Evolutionary conservation across 1,140 invertebrate species (phyloP).

Genomic region (Tetramorium parvispinum): DNA sequence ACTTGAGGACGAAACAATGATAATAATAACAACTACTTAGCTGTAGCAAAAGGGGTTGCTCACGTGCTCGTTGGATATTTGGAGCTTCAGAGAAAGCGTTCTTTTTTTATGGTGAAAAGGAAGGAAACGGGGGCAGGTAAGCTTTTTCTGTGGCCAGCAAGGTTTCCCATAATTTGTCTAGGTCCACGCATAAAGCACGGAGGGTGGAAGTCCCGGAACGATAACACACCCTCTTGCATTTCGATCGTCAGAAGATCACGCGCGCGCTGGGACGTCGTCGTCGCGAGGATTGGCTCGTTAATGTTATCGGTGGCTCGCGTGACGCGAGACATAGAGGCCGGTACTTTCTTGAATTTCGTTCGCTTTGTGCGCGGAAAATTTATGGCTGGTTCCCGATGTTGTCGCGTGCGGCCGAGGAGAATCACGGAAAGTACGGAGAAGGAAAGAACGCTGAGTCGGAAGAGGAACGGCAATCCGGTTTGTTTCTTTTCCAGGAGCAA

Average conservation of each 20-base stretch:
- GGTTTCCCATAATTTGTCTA: conserved; percentile 21
- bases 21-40: background rate
- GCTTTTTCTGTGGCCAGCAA: background rate
- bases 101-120: background rate
- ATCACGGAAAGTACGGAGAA: conserved; percentile 51
- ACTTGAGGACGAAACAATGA: background rate
- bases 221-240: conserved; percentile 61
- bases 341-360: conserved; percentile 74
- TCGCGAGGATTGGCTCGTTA: conserved; percentile 74
- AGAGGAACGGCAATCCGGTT: conserved; percentile 44
- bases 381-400: conserved; percentile 55
- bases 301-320: conserved; percentile 75
- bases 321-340: conserved; percentile 68
- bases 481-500: conserved; percentile 10
- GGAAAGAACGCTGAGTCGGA: background rate
- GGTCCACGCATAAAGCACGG: conserved; percentile 26
- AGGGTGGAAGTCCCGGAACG: conserved; percentile 24
- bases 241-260: conserved; percentile 51
- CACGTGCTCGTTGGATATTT: background rate
- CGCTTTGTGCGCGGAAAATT: conserved; percentile 67
- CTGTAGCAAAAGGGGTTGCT: background rate
- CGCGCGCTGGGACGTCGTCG: conserved; percentile 13
- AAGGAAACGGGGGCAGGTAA: background rate
- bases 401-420: conserved; percentile 62
- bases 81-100: background rate